Base-by-base conservation (phyloP, 2,797 vertebrate species). In the Okamejei kenojei region DNA sequence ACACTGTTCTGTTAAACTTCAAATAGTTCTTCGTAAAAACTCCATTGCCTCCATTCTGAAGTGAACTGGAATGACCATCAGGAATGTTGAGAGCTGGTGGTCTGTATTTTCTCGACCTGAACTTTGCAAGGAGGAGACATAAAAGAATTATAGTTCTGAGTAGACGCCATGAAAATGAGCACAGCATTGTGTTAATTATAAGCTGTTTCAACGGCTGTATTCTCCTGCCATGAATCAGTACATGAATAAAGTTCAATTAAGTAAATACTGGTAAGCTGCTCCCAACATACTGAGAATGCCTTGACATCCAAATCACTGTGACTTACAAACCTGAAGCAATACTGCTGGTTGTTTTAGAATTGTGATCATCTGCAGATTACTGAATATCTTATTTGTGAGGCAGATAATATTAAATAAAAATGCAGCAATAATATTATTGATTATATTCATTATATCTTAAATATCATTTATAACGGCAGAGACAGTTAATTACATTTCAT, bases 401-500 rank as follows among this genome's bases (percentile, higher is more conserved):
- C 21, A 1, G 2, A 10, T 35, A 35, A 65, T 32, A 21, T 68
- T 65, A 68, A 88, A 68, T 68, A 10, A 35, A 88, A 88, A 68
- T 23, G 8, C 32, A 35, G n/a, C n/a, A 68, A 68, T 32, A 88
- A 88, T 68, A 15, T 68, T 88, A 88, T 88, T 88, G 32, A 68
- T 35, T 88, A 35, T 88, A 88, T 68, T n/a, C n/a, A 68, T 15
- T 68, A 32, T 68, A 88, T 1, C 17, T 88, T 68, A 88, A 88
- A 88, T 68, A 68, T 88, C 84, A 88, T 88, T 88, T 68, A 88
- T 65, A 88, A 35, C 21, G n/a, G 68, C 9, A 21, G 17, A 8
- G 84, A 35, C 7, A 38, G 63, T 88, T 21, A 88, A 88, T 88
- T 88, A 68, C 61, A 68, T 88, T 88, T 32, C 63, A 68, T 88